Evolutionary conservation across 2,797 vertebrate species (phyloP).

Genomic region (Sebastes diploproa): DNA sequence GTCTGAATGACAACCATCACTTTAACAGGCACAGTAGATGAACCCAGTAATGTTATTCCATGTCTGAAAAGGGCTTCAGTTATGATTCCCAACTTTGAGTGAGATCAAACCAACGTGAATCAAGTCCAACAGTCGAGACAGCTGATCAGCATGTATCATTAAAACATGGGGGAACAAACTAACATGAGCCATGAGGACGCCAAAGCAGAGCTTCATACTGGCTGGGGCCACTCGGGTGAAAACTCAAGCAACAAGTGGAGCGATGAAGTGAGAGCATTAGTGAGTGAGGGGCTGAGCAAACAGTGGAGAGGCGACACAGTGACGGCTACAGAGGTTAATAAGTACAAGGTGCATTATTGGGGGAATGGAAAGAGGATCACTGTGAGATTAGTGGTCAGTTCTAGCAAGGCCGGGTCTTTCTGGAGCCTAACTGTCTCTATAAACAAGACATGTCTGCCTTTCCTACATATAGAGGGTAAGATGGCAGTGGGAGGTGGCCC

Average conservation of each 20-base stretch:
- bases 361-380: conserved; percentile 32
- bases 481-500: conserved; percentile 12
- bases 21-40: background rate
- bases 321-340: conserved; percentile 27
- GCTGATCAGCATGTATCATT: background rate
- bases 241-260: conserved; percentile 60
- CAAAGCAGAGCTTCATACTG: conserved; percentile 45
- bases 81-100: background rate
- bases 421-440: conserved; percentile 24
- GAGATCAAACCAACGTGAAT: conserved; percentile 6
- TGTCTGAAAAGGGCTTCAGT: conserved; percentile 32
- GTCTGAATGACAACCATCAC: background rate
- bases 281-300: conserved; percentile 35
- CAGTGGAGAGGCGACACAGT: conserved; percentile 6
- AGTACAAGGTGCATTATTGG: conserved; percentile 37
- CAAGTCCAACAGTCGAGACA: background rate
- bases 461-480: background rate
- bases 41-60: background rate
- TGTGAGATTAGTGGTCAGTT: conserved; percentile 58
- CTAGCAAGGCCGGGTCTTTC: conserved; percentile 26
- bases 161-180: conserved; percentile 30
- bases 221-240: conserved; percentile 61
- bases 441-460: conserved; percentile 23
- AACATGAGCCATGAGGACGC: conserved; percentile 28
- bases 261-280: conserved; percentile 36